Base-by-base conservation (phyloP, 2,888 invertebrate species). In the Phytoseiulus persimilis region DNA sequence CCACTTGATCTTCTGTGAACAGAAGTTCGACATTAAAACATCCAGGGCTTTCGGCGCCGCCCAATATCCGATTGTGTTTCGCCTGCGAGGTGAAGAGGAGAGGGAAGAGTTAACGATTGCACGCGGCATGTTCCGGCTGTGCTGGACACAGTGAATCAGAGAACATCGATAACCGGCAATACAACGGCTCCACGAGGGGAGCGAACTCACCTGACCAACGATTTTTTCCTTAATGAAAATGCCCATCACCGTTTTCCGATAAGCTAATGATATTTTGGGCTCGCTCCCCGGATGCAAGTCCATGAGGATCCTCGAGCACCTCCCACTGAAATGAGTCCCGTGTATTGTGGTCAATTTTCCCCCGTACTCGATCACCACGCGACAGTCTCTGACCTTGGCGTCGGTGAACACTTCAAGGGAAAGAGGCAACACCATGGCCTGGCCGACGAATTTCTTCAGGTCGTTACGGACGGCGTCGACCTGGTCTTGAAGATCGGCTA, bases 221-320 rank as follows among this genome's bases (percentile, higher is more conserved):
- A n/a, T 33, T 87, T 87, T 33, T 32, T 87, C 32, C 33, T 87
- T 87, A 23, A 87, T 31, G 45, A 87, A 87, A 87, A 87, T n/a
- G 32, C 87, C 87, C 87, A 87, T 87, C 32, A 32, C 45, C 33
- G 32, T 33, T 32, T 87, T 87, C 39, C 87, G 87, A 87, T 87
- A 45, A 5, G 45, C 45, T 31, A 87, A 32, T 87, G 87, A 32
- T n/a, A 87, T 87, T 33, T 87, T 87, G 39, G 87, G 87, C 28
- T 39, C 33, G 32, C 87, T 39, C n/a, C n/a, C 45, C 0, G 87
- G 87, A 33, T 87, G 87, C n/a, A 87, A 28, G n/a, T 33, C 87
- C 32, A 87, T 32, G 33, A 33, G 87, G 0, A 87, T 87, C 87
- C 33, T 87, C 33, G 87, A 87, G 87, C 87, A 87, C 45, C 45